These are phyloP conservation scores for Nilaparvata lugens DNA, from an alignment of 1,140 invertebrate species.

Conservation along the genomic window DNA sequence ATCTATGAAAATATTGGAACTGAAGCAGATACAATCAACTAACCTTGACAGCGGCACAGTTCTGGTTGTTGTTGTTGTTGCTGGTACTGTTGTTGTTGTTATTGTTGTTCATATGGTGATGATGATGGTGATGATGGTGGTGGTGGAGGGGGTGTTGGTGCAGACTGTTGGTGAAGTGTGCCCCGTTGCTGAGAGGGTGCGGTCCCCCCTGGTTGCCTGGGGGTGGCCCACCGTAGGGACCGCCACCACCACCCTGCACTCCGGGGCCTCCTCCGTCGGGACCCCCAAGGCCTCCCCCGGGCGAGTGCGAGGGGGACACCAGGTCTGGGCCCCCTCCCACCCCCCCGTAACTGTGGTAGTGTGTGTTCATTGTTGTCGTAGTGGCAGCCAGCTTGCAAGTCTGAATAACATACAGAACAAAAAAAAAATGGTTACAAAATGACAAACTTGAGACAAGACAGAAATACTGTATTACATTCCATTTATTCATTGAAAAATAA, in stretches of 20 bases:
- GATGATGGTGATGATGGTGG: constrained; percentile 22
- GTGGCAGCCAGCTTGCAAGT: constrained; percentile 30
- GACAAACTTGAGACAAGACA: no score
- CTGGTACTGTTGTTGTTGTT: constrained; percentile 25
- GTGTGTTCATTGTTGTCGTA: constrained; percentile 29
- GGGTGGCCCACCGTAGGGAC: constrained; percentile 8
- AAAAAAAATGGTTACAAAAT: no score
- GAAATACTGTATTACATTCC: no score
- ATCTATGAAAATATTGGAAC: no score
- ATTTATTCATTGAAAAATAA: no score
- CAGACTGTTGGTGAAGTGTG: constrained; percentile 17
- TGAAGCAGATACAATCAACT: no score
- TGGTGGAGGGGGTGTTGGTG: constrained; percentile 21
- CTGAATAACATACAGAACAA: constrained; percentile 19
- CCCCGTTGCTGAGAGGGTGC: constrained; percentile 3
- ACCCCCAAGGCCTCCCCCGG: background rate
- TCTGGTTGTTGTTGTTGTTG: constrained; percentile 14
- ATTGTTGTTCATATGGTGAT: constrained; percentile 21
- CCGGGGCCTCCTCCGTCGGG: constrained; percentile 7
- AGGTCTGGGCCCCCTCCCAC: no score
- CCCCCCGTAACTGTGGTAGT: constrained; percentile 31
- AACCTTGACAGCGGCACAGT: constrained; percentile 8
- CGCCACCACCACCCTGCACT: constrained; percentile 16
- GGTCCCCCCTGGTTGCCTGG: no score
- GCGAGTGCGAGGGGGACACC: constrained; percentile 27